phyloP scores from a whole-genome alignment of 2,888 invertebrate genomes.

The Ommatoiulus sabulosus region DNA sequence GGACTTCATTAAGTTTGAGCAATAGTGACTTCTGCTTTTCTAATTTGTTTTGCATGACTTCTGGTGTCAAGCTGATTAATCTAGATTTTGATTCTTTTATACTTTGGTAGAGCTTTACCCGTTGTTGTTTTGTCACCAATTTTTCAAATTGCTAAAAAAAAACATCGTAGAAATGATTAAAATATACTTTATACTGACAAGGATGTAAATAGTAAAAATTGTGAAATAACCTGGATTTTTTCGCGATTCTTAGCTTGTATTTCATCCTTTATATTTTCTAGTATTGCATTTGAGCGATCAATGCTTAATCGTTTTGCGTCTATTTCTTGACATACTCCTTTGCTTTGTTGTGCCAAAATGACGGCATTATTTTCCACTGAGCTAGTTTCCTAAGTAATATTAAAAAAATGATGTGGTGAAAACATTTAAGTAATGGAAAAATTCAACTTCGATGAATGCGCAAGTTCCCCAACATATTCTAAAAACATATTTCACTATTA shows the following conservation, averaged over 20 bases:
- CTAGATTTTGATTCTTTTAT: conserved; percentile 35
- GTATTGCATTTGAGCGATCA: background rate
- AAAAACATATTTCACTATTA: background rate
- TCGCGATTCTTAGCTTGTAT: background rate
- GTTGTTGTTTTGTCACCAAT: conserved; percentile 47
- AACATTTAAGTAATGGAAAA: background rate
- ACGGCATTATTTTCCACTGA: conserved; percentile 4
- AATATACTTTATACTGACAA: background rate
- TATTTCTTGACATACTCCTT: background rate
- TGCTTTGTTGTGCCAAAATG: background rate
- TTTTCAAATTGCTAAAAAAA: conserved; percentile 38
- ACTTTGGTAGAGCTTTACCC: conserved; percentile 2
- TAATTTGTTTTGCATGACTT: conserved; percentile 8
- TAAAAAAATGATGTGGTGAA: background rate
- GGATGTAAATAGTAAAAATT: background rate
- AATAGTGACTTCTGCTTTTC: conserved; percentile 26
- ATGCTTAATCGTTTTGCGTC: background rate
- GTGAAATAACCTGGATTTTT: conserved; percentile 2
- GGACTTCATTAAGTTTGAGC: background rate
- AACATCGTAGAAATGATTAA: background rate
- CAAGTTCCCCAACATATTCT: too few species aligned
- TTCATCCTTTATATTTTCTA: conserved; percentile 12
- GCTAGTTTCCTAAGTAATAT: background rate
- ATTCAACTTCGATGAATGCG: too few species aligned
- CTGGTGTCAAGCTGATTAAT: background rate